phyloP scores from a whole-genome alignment of 2,797 vertebrate species.

The Arrhamphus sclerolepis region DNA sequence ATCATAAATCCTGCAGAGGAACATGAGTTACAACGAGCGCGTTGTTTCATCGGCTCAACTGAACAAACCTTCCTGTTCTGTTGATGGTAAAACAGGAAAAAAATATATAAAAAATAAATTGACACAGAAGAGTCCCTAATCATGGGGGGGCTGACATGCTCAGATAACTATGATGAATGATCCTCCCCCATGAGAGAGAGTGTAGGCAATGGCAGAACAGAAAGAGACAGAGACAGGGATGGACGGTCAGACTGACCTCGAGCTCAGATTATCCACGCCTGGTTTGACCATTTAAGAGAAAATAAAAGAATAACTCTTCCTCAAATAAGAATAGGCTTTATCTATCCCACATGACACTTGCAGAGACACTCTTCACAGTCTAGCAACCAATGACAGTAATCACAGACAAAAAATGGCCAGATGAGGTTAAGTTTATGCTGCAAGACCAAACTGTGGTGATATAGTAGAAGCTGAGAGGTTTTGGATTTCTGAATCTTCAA shows the following conservation, averaged over 20 bases:
- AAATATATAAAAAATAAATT: constrained; percentile 26
- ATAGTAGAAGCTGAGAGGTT: background rate
- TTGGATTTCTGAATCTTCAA: background rate
- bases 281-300: constrained; percentile 3
- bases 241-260: constrained; percentile 42
- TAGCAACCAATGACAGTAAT: background rate
- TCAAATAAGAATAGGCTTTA: background rate
- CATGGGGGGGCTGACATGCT: constrained; percentile 43
- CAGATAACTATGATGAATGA: constrained; percentile 50
- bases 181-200: constrained; percentile 49
- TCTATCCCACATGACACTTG: background rate
- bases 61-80: background rate
- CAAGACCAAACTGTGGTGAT: background rate
- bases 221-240: constrained; percentile 8
- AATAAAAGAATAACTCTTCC: background rate
- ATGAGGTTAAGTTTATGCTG: background rate
- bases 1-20: constrained; percentile 15
- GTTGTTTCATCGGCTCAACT: constrained; percentile 8
- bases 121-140: constrained; percentile 48
- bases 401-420: background rate
- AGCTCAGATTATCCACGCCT: constrained; percentile 27
- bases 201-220: constrained; percentile 24
- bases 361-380: background rate
- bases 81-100: too few relatives aligned
- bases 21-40: constrained; percentile 27